phyloP scores from a whole-genome alignment of 1,140 invertebrate genomes.

The Mylabris phalerata region DNA sequence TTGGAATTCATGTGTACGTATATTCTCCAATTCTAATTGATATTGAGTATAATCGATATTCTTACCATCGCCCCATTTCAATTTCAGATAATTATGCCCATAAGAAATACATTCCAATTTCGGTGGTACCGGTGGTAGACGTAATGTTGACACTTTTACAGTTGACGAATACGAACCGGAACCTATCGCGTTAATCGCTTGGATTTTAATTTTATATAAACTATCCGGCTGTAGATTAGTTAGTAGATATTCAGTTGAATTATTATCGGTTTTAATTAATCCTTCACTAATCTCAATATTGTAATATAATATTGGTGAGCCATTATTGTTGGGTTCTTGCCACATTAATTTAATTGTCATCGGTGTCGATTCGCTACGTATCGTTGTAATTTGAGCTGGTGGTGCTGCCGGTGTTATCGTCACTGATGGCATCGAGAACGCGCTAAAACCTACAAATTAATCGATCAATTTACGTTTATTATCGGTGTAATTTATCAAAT shows the following conservation, averaged over 20 bases:
- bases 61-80: slow-evolving; percentile 73
- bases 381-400: slow-evolving; percentile 59
- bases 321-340: slow-evolving; percentile 64
- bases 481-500: background rate
- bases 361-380: slow-evolving; percentile 55
- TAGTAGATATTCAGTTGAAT: slow-evolving; percentile 47
- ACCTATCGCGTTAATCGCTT: slow-evolving; percentile 77
- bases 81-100: slow-evolving; percentile 73
- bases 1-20: slow-evolving; percentile 59
- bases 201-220: slow-evolving; percentile 64
- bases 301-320: slow-evolving; percentile 65
- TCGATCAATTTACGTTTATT: background rate
- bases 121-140: slow-evolving; percentile 70
- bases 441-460: slow-evolving; percentile 44
- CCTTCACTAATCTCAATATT: slow-evolving; percentile 64
- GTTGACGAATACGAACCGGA: slow-evolving; percentile 64
- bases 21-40: slow-evolving; percentile 69
- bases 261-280: slow-evolving; percentile 50
- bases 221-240: slow-evolving; percentile 50
- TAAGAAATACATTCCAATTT: slow-evolving; percentile 60
- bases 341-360: slow-evolving; percentile 62
- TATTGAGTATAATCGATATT: slow-evolving; percentile 65
- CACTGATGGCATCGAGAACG: slow-evolving; percentile 58
- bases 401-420: slow-evolving; percentile 64
- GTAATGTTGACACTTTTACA: slow-evolving; percentile 42